Evolutionary conservation across 2,888 invertebrate species (phyloP).

Genomic region (Macaria liturata): DNA sequence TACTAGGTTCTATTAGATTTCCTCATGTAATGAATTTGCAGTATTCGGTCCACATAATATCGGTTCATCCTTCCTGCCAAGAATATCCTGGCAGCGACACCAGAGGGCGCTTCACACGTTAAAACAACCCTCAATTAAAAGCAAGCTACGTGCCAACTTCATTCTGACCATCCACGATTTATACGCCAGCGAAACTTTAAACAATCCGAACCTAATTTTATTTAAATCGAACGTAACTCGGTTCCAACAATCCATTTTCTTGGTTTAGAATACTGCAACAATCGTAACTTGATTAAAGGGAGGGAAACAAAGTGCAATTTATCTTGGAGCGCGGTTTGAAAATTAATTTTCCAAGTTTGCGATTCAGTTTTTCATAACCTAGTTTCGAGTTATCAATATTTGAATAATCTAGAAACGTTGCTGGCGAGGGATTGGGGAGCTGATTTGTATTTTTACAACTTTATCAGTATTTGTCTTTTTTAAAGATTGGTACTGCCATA

Average conservation of each 20-base stretch:
- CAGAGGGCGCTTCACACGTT: conserved; percentile 41
- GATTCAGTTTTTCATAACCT: conserved; percentile 17
- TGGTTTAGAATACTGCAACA: conserved; percentile 30
- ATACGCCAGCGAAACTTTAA: conserved; percentile 12
- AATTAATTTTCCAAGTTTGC: conserved; percentile 32
- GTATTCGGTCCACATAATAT: conserved; percentile 61
- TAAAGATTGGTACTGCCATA: too few species aligned
- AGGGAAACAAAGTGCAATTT: conserved; percentile 38
- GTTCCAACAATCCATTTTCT: conserved; percentile 40
- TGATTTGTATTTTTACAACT: too few species aligned
- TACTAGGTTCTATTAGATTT: conserved; percentile 46
- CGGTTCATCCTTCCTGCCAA: conserved; percentile 58
- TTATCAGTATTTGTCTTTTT: too few species aligned
- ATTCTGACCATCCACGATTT: conserved; percentile 25
- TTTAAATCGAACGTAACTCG: conserved; percentile 23
- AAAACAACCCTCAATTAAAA: conserved; percentile 66
- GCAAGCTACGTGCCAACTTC: conserved; percentile 45
- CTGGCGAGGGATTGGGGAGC: not conserved
- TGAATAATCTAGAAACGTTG: not conserved
- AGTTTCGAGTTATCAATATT: conserved; percentile 22
- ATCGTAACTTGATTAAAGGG: conserved; percentile 38
- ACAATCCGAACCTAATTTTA: conserved; percentile 14
- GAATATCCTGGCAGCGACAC: conserved; percentile 44
- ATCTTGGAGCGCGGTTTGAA: conserved; percentile 28
- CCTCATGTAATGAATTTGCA: conserved; percentile 55